phyloP scores from a whole-genome alignment of 2,797 vertebrate genomes.

The Clamator glandarius region DNA sequence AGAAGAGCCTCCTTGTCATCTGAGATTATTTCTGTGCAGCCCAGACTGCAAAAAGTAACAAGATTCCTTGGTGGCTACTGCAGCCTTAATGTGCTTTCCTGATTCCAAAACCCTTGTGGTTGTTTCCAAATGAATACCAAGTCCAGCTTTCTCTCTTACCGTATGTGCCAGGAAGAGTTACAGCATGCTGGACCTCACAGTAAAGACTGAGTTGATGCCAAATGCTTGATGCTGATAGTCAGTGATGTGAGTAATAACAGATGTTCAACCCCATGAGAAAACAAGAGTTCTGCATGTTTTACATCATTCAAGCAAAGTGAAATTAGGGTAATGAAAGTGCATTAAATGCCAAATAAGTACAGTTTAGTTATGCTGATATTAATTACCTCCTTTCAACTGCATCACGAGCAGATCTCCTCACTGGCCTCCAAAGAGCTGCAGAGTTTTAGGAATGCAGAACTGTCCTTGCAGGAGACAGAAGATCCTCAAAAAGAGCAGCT shows the following conservation, averaged over 20 bases:
- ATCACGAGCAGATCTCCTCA: conserved; percentile 83
- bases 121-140: conserved; percentile 65
- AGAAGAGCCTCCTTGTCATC: conserved; percentile 11
- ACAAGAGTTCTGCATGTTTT: conserved; percentile 6
- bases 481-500: neutral
- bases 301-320: neutral
- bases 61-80: conserved; percentile 42
- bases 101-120: conserved; percentile 44
- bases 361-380: conserved; percentile 3
- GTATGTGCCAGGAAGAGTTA: conserved; percentile 71
- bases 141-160: conserved; percentile 21
- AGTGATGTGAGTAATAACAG: conserved; percentile 72
- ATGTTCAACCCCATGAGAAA: conserved; percentile 43
- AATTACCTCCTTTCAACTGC: neutral
- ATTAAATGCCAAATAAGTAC: conserved; percentile 4
- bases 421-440: conserved; percentile 85
- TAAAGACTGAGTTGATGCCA: conserved; percentile 79
- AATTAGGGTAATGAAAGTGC: neutral
- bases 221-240: conserved; percentile 78
- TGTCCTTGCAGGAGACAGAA: neutral
- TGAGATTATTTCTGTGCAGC: conserved; percentile 5
- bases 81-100: conserved; percentile 24
- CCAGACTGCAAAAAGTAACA: neutral
- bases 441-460: conserved; percentile 69
- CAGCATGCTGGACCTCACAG: conserved; percentile 81